These are phyloP conservation scores for Eurytoma californica DNA, from an alignment of 2,888 invertebrate genomes.

Conservation along the genomic window DNA sequence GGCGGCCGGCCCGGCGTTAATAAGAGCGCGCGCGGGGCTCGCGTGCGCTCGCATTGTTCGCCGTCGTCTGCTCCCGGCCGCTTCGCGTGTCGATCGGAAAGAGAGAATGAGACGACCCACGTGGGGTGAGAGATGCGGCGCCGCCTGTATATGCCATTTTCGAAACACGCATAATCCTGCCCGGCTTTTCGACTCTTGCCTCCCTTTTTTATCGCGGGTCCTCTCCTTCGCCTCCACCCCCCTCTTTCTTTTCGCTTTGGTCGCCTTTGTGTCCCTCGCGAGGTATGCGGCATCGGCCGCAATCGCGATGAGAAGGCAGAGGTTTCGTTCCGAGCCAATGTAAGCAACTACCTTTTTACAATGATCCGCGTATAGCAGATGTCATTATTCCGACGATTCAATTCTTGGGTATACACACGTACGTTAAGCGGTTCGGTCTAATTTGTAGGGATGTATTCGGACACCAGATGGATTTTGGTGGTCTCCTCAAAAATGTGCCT, in stretches of 20 bases:
- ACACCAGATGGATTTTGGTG: constrained; percentile 35
- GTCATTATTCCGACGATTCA: constrained; percentile 46
- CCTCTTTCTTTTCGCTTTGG: background rate
- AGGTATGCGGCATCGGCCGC: background rate
- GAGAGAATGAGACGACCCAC: constrained; percentile 7
- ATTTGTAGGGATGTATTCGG: constrained; percentile 23
- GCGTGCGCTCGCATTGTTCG: constrained; percentile 42
- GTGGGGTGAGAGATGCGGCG: background rate
- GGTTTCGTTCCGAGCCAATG: too few species aligned
- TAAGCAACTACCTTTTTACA: background rate
- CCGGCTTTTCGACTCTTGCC: constrained; percentile 25
- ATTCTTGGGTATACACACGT: constrained; percentile 25
- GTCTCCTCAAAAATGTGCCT: background rate
- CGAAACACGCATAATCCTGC: constrained; percentile 22
- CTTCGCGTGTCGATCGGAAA: constrained; percentile 36
- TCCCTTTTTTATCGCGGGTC: background rate
- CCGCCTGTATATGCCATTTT: background rate
- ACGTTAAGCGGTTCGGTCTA: constrained; percentile 12
- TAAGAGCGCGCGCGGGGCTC: constrained; percentile 38
- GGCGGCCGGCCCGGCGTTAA: constrained; percentile 31
- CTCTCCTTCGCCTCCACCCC: background rate
- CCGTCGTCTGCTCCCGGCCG: constrained; percentile 34
- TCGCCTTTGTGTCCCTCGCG: background rate
- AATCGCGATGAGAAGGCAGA: too few species aligned
- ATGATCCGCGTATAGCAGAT: constrained; percentile 15